Conservation (phyloP, 1,140 invertebrate genomes). For the Sinella curviseta region DNA sequence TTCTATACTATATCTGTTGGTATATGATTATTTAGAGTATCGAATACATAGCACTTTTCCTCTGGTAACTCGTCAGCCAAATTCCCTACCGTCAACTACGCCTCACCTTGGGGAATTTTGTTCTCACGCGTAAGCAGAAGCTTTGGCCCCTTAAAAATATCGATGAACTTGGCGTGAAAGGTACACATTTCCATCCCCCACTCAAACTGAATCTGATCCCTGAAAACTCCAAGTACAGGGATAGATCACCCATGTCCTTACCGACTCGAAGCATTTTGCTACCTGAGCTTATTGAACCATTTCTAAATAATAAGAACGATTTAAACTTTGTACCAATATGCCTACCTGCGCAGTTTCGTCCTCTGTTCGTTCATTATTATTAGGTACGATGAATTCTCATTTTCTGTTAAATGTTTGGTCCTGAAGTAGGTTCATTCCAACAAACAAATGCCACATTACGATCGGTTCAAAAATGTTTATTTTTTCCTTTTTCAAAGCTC, state of each 20-base stretch:
- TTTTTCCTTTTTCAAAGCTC: neutral
- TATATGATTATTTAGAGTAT: too few species aligned
- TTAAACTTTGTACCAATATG: neutral
- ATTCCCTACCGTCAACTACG: neutral
- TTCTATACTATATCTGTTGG: too few species aligned
- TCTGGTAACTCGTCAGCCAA: neutral
- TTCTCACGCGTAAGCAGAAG: constrained; percentile 3
- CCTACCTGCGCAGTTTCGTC: neutral
- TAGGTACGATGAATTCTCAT: too few species aligned
- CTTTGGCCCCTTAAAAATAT: neutral
- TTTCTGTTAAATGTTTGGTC: neutral
- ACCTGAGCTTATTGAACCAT: constrained; percentile 12
- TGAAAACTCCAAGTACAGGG: neutral
- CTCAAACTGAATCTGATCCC: neutral
- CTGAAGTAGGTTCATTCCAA: neutral
- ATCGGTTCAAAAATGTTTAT: neutral
- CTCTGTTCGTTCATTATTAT: neutral
- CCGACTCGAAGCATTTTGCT: neutral
- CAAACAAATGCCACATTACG: neutral
- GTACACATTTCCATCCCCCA: neutral
- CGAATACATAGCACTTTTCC: too few species aligned
- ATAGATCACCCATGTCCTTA: neutral
- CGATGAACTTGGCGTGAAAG: neutral
- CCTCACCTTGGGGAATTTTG: neutral
- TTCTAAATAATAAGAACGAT: constrained; percentile 12